Evolutionary conservation across 2,888 invertebrate species (phyloP), one percentile per base, ranked within the genome.

Genomic region (Dioctria linearis): DNA sequence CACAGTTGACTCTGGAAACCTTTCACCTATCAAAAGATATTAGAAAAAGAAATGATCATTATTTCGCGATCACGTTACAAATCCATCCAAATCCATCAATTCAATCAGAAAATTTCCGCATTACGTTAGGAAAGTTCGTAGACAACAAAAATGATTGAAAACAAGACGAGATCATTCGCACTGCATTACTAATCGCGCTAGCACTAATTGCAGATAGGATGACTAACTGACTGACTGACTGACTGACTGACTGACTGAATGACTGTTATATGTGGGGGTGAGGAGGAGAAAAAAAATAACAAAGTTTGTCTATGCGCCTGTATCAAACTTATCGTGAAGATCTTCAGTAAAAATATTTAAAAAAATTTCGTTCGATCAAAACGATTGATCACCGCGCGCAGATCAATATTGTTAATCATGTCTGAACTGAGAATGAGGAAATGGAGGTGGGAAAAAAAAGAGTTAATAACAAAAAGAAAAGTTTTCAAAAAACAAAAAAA

Each of bases 41-140:
- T 69, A 39, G 6, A 51, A 51, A 69, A 69, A 69, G 67, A 71
- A 73, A 43, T 73, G 42, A 57, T 59, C 73, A 73, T 73, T 73
- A 73, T 73, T 73, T 59, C 13, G 43, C 43, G 73, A 73, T 73
- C 73, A 73, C 73, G 73, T 73, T 73, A 73, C 73, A 73, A 59
- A 73, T 73, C 73, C 61, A 61, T 61, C 61, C 25, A 61, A 61
- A 61, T 61, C 61, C 73, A 73, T 73, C 73, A 73, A 51, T 73
- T 73, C 73, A 73, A 73, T 73, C 73, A 73, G 13, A 40, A 71
- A 59, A n/a, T 57, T 54, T 59, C 71, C 73, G 73, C 73, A 13
- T 73, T 54, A 13, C 25, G 57, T 57, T 25, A 9, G 39, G 25
- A 54, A 54, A 40, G 57, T n/a, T 25, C 57, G 67, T 46, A 25